Conservation (phyloP, 2,888 invertebrate species). For the Caenorhabditis japonica region DNA sequence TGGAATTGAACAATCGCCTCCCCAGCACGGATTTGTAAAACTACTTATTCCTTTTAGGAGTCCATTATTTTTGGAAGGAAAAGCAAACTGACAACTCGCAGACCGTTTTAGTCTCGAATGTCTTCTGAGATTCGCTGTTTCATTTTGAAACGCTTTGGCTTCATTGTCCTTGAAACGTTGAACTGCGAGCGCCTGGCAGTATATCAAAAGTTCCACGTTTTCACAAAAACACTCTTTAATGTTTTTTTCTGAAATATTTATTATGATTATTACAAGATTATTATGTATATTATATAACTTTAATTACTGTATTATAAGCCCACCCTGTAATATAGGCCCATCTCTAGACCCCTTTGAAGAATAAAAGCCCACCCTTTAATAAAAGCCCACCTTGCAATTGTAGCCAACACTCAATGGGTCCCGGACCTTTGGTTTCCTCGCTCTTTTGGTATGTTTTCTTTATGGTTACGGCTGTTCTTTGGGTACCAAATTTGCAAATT, state of each 20-base stretch:
- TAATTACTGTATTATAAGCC: too few relatives aligned
- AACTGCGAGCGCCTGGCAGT: conserved; percentile 41
- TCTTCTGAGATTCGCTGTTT: not conserved
- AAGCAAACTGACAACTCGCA: not conserved
- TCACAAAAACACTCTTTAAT: conserved; percentile 35
- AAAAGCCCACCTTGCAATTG: too few relatives aligned
- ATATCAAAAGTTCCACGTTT: conserved; percentile 21
- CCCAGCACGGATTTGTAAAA: conserved; percentile 16
- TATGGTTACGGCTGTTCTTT: too few relatives aligned
- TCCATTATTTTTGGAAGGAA: conserved; percentile 4
- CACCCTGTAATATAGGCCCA: too few relatives aligned
- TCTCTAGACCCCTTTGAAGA: too few relatives aligned
- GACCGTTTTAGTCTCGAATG: not conserved
- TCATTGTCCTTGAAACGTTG: conserved; percentile 9
- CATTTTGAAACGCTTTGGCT: conserved; percentile 1
- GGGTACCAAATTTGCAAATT: too few relatives aligned
- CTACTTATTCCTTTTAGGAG: conserved; percentile 11
- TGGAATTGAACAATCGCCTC: conserved; percentile 24
- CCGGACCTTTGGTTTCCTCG: too few relatives aligned
- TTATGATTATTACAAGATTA: not conserved
- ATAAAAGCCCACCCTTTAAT: too few relatives aligned
- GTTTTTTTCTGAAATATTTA: conserved; percentile 10
- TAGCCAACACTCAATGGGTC: too few relatives aligned
- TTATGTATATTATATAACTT: too few relatives aligned
- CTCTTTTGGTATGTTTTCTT: too few relatives aligned